Evolutionary conservation across 2,797 vertebrate species (phyloP).

Genomic region (Darevskia nairensis): DNA sequence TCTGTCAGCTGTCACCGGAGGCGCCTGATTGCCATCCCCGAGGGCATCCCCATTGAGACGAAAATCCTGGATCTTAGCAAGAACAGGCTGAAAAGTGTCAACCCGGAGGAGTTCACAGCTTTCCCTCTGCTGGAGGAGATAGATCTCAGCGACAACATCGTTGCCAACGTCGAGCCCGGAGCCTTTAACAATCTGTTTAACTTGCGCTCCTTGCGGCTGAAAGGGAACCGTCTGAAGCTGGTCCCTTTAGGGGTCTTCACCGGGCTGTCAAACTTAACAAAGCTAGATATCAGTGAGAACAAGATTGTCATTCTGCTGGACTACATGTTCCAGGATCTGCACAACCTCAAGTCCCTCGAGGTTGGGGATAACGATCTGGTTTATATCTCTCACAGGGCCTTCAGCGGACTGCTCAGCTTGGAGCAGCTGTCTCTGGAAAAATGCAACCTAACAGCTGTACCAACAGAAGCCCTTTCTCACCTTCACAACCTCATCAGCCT

Average conservation of each 20-base stretch:
- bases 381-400: slow-evolving; percentile 95
- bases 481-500: slow-evolving; percentile 91
- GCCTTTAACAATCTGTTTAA: slow-evolving; percentile 93
- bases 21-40: slow-evolving; percentile 89
- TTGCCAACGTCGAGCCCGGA: slow-evolving; percentile 91
- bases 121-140: slow-evolving; percentile 94
- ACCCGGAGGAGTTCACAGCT: slow-evolving; percentile 92
- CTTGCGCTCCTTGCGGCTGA: slow-evolving; percentile 90
- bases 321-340: slow-evolving; percentile 96
- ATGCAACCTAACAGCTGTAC: slow-evolving; percentile 94
- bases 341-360: slow-evolving; percentile 89
- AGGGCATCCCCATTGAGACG: slow-evolving; percentile 97
- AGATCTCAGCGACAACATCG: slow-evolving; percentile 96
- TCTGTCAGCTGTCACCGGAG: slow-evolving; percentile 95
- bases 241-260: slow-evolving; percentile 92
- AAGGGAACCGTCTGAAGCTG: slow-evolving; percentile 93
- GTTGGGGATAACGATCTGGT: slow-evolving; percentile 97
- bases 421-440: slow-evolving; percentile 93
- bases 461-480: slow-evolving; percentile 95
- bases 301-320: slow-evolving; percentile 96
- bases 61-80: slow-evolving; percentile 96
- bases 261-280: slow-evolving; percentile 92
- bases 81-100: slow-evolving; percentile 91
- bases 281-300: slow-evolving; percentile 96
- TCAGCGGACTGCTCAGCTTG: slow-evolving; percentile 91